Evolutionary conservation across 1,140 invertebrate genomes (phyloP).

Genomic region (Penaeus japonicus): DNA sequence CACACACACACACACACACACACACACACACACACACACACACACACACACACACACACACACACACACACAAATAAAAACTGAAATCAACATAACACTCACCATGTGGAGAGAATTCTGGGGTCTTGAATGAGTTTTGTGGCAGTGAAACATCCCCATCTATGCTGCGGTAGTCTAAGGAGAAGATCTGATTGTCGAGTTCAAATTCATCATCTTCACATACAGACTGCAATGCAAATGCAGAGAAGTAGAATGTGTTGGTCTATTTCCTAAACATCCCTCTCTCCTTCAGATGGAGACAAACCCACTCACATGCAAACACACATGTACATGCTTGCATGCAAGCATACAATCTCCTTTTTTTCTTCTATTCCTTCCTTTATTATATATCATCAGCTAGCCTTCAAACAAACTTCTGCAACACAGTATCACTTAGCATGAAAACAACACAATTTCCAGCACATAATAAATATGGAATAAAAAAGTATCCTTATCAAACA

Average conservation of each 20-base stretch:
- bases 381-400: no score
- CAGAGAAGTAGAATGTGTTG: slow-evolving; percentile 16
- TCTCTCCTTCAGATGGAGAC: not conserved
- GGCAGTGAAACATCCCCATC: slow-evolving; percentile 84
- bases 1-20: no score
- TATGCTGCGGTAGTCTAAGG: slow-evolving; percentile 83
- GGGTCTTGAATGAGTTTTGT: slow-evolving; percentile 78
- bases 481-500: slow-evolving; percentile 4
- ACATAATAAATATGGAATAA: not conserved
- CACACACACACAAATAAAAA: no score
- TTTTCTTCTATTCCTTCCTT: no score
- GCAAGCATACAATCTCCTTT: not conserved
- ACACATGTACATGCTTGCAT: not conserved
- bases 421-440: no score
- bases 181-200: slow-evolving; percentile 83
- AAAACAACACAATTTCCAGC: no score
- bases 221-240: slow-evolving; percentile 66
- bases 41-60: no score
- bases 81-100: slow-evolving; percentile 57
- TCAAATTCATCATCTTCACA: slow-evolving; percentile 86
- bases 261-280: not conserved
- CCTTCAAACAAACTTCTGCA: no score
- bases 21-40: no score
- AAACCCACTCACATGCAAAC: not conserved
- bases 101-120: slow-evolving; percentile 81